These are phyloP conservation scores for Antennarius striatus DNA, from an alignment of 2,113 vertebrate species.

Conservation along the genomic window DNA sequence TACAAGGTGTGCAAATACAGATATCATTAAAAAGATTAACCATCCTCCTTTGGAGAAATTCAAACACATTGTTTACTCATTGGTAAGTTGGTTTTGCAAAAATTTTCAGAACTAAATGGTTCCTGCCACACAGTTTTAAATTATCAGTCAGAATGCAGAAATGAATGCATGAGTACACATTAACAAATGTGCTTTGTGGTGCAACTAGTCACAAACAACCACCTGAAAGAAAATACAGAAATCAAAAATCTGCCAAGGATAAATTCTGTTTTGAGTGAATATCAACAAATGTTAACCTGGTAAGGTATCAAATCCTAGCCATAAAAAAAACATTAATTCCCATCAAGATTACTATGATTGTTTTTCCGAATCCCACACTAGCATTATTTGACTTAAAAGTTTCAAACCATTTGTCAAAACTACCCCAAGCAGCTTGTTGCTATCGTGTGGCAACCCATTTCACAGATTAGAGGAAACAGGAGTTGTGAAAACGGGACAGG, in stretches of 20 bases:
- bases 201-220: slow-evolving; percentile 4
- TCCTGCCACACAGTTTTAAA: slow-evolving; percentile 41
- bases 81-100: slow-evolving; percentile 40
- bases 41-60: slow-evolving; percentile 8
- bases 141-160: slow-evolving; percentile 12
- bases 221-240: background rate
- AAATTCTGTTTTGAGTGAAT: slow-evolving; percentile 7
- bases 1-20: slow-evolving; percentile 48
- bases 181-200: background rate
- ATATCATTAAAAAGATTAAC: slow-evolving; percentile 27
- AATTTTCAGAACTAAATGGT: slow-evolving; percentile 60
- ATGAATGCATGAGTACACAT: background rate
- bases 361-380: too few relatives aligned
- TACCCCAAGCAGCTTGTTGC: slow-evolving; percentile 48
- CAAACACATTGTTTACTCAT: slow-evolving; percentile 27
- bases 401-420: slow-evolving; percentile 31
- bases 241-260: slow-evolving; percentile 1
- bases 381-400: slow-evolving; percentile 24
- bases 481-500: slow-evolving; percentile 81
- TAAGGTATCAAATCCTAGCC: background rate
- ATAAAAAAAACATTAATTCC: background rate
- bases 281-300: slow-evolving; percentile 8
- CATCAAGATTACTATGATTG: background rate
- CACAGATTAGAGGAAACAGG: slow-evolving; percentile 68
- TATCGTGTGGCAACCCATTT: slow-evolving; percentile 74